Evolutionary conservation across 2,113 vertebrate genomes (phyloP), one percentile per base, ranked within the genome.

Genomic region (Beaufortia kweichowensis): DNA sequence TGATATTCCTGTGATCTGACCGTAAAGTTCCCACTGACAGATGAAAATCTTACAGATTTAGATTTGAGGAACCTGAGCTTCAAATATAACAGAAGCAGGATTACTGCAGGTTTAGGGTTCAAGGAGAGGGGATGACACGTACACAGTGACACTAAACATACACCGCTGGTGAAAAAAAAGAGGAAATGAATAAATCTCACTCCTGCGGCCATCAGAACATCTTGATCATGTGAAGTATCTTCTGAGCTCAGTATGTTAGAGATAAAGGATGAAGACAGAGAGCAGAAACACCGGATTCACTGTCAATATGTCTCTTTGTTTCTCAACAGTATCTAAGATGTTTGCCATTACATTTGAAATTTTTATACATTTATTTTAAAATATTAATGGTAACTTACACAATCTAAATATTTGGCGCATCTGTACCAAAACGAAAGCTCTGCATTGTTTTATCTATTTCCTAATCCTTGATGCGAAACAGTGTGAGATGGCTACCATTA

Each of bases 171-270:
- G 28, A 79, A 84, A 53, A 79, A 59, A 68, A 80, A 65, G 21
- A 82, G 80, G 76, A 81, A 86, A 67, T 61, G 56, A 78, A 84
- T 85, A 74, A 76, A 79, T 86, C 77, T 82, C 68, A 72, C 46
- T 64, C 23, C 19, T 78, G 31, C 2, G 26, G 8, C 65, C 57
- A 17, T 28, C 76, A 79, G 63, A 14, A 46, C 29, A 57, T 11
- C 0, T 19, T 31, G 17, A 11, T 24, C 35, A 60, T 48, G 56
- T 61, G 66, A 70, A 72, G 23, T 65, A 75, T 72, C 72, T 24
- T 29, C 41, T n/a, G 39, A 43, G 57, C 73, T 69, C 62, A 61
- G 29, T 15, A 48, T 59, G 59, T 69, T 59, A 12, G 23, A 24
- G 28, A 46, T 53, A 31, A 62, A 57, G 11, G 15, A 10, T 43